A percentile compares a stretch with the other conserved stretches of the same genome.
These are phyloP conservation scores for Vombatus ursinus DNA, from an alignment of 2,113 vertebrate species.

Conservation along the genomic window DNA sequence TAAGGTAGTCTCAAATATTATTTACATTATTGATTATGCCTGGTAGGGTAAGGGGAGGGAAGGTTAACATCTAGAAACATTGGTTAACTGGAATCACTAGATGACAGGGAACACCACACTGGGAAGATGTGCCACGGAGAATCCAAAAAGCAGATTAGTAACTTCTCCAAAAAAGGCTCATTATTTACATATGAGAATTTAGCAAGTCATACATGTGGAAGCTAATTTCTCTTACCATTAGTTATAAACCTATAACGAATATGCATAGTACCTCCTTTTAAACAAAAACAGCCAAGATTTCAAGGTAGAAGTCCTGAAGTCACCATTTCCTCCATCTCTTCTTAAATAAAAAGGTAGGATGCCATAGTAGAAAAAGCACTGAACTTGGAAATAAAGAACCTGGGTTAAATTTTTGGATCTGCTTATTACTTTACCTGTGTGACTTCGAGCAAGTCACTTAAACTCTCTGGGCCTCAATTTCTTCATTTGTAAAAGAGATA, in stretches of 20 bases:
- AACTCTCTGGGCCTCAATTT: neutral
- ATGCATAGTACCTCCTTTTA: neutral
- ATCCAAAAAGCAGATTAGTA: neutral
- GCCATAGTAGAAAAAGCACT: neutral
- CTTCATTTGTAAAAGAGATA: neutral
- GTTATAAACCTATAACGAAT: neutral
- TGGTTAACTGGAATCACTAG: neutral
- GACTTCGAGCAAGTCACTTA: neutral
- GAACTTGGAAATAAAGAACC: neutral
- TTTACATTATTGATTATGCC: neutral
- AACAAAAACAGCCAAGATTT: slow-evolving; percentile 46
- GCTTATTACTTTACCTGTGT: neutral
- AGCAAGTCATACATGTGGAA: slow-evolving; percentile 1
- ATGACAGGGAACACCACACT: neutral
- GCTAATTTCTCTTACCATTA: neutral
- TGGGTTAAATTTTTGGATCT: neutral
- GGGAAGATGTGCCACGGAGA: neutral
- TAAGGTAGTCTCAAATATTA: neutral
- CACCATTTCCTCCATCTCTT: neutral
- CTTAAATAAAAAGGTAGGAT: neutral
- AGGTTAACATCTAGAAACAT: neutral
- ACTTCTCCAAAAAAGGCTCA: neutral
- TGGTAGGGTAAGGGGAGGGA: neutral
- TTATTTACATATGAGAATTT: slow-evolving; percentile 31
- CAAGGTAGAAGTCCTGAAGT: neutral